Base-by-base conservation (phyloP, 2,113 vertebrate genomes). In the Calyptommatus sinebrachiatus region DNA sequence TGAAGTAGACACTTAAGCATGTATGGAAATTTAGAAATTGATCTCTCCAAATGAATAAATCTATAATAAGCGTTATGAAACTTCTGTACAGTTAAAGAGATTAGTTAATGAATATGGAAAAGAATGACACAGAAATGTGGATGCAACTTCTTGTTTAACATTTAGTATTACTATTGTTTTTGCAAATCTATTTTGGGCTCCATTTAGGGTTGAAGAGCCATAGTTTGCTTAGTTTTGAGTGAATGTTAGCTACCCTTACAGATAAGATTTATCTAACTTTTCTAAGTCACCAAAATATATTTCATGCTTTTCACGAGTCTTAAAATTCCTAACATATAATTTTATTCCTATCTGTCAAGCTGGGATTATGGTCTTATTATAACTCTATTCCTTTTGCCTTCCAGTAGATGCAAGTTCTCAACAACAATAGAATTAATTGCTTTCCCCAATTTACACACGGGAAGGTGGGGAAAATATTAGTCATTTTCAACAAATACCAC, bases 401-500 rank as follows among this genome's bases (percentile, higher is more conserved):
- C 48, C 20, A 21, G 35, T 48, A 78, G 35, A 70, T 78, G 35
- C 1, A 26, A 69, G 50, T 69, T 74, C 50, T 53, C 18, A 35
- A 62, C 35, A 78, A 48, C 63, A 69, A 53, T 78, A 78, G 53
- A 16, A 78, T 35, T 9, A 78, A 73, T 69, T 78, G 65, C 68
- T 78, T 46, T 68, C 29, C 29, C 53, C 66, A 70, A 66, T 60
- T 73, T 72, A 46, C 67, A 71, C 53, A 20, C 46, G 48, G 68
- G 46, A 41, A 41, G 35, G 45, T 69, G 46, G 53, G 53, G 48
- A 14, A 18, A 29, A 60, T 62, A 46, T 31, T 45, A n/a, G 28
- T 62, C 74, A 82, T 29, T 71, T 50, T 61, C 41, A 76, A 80
- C 50, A 85, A 66, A 70, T 84, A 71, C 76, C 81, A 82, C 84